These are phyloP conservation scores for Thaumetopoea pityocampa DNA, from an alignment of 1,140 invertebrate genomes.

Conservation along the genomic window DNA sequence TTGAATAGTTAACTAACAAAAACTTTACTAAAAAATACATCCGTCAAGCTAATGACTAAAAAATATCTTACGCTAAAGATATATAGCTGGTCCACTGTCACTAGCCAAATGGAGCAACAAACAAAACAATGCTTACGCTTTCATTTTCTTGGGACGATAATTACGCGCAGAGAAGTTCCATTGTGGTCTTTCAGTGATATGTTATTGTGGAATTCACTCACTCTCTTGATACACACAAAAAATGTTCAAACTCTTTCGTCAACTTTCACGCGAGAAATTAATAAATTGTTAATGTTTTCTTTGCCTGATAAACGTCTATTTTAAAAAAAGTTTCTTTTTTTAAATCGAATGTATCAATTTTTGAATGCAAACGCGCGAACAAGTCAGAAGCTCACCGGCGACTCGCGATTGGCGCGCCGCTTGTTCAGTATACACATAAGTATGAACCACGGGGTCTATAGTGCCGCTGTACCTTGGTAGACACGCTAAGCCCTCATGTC, in stretches of 20 bases:
- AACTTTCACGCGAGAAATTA: slow-evolving; percentile 12
- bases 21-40: background rate
- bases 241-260: slow-evolving; percentile 13
- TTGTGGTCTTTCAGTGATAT: slow-evolving; percentile 43
- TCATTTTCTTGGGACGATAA: slow-evolving; percentile 63
- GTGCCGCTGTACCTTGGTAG: slow-evolving; percentile 47
- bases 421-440: slow-evolving; percentile 42
- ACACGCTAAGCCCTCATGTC: slow-evolving; percentile 59
- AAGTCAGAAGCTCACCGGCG: slow-evolving; percentile 58
- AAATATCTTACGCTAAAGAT: slow-evolving; percentile 1
- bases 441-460: slow-evolving; percentile 58
- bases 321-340: too few relatives aligned
- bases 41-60: background rate
- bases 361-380: slow-evolving; percentile 58
- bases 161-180: slow-evolving; percentile 49
- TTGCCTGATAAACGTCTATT: too few relatives aligned
- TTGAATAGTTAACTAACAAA: too few relatives aligned
- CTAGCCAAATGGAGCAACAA: slow-evolving; percentile 21
- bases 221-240: slow-evolving; percentile 31
- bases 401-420: slow-evolving; percentile 48
- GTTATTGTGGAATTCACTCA: slow-evolving; percentile 41
- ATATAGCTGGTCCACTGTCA: slow-evolving; percentile 10
- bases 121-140: slow-evolving; percentile 59
- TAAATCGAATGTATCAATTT: slow-evolving; percentile 36
- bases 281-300: too few relatives aligned